Conservation (phyloP, 2,113 vertebrate genomes). For the Melospiza melodia region DNA sequence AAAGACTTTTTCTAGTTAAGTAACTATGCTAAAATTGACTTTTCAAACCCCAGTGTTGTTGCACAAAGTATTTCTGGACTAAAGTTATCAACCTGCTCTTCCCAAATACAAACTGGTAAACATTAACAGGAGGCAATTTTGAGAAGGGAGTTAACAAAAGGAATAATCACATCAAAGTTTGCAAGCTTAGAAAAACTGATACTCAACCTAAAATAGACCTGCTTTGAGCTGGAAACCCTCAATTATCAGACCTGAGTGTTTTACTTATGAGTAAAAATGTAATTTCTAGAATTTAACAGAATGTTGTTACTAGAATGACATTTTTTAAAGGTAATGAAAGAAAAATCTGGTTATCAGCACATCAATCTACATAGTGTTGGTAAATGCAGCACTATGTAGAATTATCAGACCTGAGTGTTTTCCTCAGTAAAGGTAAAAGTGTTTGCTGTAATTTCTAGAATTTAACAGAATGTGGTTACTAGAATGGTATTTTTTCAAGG, state of each 20-base stretch:
- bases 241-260: background rate
- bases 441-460: background rate
- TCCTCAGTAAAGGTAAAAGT: background rate
- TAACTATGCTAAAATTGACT: background rate
- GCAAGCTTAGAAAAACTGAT: background rate
- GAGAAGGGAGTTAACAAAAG: background rate
- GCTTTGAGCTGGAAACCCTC: background rate
- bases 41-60: background rate
- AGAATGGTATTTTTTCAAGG: background rate
- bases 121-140: background rate
- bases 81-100: background rate
- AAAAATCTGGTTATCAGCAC: background rate
- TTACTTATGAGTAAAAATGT: background rate
- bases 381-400: no score
- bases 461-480: background rate
- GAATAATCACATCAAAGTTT: background rate
- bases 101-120: background rate
- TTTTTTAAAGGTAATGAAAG: background rate
- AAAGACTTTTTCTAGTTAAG: background rate
- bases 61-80: background rate
- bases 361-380: background rate
- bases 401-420: no score
- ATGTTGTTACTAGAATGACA: background rate
- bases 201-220: background rate
- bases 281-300: background rate